phyloP scores from a whole-genome alignment of 2,113 vertebrate genomes.

The Cricetomys ansorgei region DNA sequence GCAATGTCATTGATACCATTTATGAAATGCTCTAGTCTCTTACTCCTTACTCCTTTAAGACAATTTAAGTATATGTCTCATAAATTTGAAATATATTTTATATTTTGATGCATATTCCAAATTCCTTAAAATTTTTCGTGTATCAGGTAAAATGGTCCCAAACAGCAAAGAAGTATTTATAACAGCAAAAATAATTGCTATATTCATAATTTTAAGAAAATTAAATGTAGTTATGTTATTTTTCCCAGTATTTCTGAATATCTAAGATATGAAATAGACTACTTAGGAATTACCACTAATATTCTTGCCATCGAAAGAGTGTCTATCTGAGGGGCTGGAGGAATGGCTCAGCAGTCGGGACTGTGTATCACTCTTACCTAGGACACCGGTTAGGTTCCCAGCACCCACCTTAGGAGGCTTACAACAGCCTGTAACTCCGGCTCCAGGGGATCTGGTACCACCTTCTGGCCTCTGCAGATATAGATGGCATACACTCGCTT shows the following conservation, averaged over 20 bases:
- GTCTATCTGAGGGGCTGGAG: not conserved
- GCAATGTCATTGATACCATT: not conserved
- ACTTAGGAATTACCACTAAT: not conserved
- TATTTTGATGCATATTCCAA: not conserved
- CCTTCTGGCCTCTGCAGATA: not conserved
- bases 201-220: not conserved
- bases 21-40: slow-evolving; percentile 12
- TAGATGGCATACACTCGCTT: too few relatives aligned
- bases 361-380: not conserved
- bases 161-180: not conserved
- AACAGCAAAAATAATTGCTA: not conserved
- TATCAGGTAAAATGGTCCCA: not conserved
- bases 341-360: not conserved
- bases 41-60: slow-evolving; percentile 36
- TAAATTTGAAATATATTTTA: not conserved
- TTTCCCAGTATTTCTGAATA: not conserved
- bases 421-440: not conserved
- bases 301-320: slow-evolving; percentile 19
- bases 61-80: not conserved
- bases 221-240: not conserved
- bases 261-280: not conserved
- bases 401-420: not conserved
- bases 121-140: slow-evolving; percentile 27
- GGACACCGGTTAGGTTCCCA: not conserved
- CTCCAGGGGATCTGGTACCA: not conserved